Percentiles rank a stretch among this genome's conserved stretches.
Conservation (phyloP, 2,888 invertebrate species). For the Trichopria drosophilae region DNA sequence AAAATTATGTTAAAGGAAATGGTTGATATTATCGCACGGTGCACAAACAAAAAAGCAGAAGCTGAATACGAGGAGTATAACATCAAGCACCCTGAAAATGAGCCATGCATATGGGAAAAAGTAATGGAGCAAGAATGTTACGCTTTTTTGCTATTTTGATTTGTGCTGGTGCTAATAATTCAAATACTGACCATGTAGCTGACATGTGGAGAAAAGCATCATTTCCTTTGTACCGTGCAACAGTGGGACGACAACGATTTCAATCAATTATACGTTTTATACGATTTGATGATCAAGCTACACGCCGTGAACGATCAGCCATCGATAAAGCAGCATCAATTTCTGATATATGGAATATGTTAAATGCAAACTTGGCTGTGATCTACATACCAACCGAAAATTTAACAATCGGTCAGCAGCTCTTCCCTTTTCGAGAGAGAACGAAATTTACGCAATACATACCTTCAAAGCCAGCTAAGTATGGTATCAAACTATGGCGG, state of each 20-base stretch:
- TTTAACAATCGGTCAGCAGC: neutral
- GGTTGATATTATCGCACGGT: neutral
- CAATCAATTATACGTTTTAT: neutral
- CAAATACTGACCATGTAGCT: neutral
- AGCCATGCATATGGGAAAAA: no score
- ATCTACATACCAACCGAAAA: neutral
- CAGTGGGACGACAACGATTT: neutral
- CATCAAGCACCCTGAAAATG: neutral
- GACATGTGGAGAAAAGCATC: neutral
- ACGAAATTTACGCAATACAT: neutral
- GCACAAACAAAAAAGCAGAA: no score
- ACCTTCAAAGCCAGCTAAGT: no score
- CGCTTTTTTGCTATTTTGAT: no score
- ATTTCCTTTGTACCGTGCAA: neutral
- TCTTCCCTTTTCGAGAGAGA: neutral
- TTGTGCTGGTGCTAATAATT: constrained; percentile 3
- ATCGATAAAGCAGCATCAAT: neutral
- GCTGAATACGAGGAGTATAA: neutral
- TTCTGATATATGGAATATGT: no score
- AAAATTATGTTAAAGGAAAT: neutral
- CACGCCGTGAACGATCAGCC: neutral
- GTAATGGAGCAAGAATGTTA: no score
- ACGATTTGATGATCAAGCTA: neutral
- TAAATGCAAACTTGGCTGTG: neutral
- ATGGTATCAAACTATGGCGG: neutral